Evolutionary conservation across 2,797 vertebrate genomes (phyloP).

Genomic region (Epinephelus coioides): DNA sequence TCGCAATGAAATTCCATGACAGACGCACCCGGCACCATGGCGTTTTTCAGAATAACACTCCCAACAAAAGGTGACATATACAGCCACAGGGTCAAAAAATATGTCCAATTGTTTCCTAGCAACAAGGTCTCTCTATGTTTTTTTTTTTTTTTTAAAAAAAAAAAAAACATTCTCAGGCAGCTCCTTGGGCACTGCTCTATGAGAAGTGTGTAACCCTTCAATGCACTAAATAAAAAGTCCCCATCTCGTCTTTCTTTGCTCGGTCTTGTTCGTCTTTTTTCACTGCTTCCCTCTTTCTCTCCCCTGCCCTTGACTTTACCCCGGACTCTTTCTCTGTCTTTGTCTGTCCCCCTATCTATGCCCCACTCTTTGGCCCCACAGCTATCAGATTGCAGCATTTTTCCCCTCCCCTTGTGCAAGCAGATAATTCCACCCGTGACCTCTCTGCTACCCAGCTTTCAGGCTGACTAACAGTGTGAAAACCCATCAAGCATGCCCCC

Average conservation of each 20-base stretch:
- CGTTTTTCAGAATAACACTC: constrained; percentile 20
- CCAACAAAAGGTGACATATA: constrained; percentile 37
- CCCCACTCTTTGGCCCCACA: constrained; percentile 77
- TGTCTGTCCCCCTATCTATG: constrained; percentile 65
- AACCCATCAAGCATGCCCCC: constrained; percentile 49
- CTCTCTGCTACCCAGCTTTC: constrained; percentile 64
- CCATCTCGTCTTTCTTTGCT: constrained; percentile 2
- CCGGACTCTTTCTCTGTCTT: constrained; percentile 49
- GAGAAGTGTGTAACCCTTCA: constrained; percentile 9
- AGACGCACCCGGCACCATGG: constrained; percentile 16
- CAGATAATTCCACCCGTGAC: constrained; percentile 76
- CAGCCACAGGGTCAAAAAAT: constrained; percentile 35
- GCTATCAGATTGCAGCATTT: constrained; percentile 80
- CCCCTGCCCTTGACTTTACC: constrained; percentile 56
- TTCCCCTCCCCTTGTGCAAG: constrained; percentile 73
- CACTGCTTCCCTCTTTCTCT: not conserved
- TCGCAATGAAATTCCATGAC: constrained; percentile 48
- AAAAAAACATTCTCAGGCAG: constrained; percentile 19
- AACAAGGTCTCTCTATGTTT: constrained; percentile 32
- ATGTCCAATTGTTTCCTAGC: constrained; percentile 54
- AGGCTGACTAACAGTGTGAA: constrained; percentile 54
- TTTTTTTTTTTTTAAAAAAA: no score
- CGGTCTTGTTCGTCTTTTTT: constrained; percentile 9
- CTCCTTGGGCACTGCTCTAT: constrained; percentile 5
- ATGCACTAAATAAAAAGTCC: constrained; percentile 3